phyloP scores from a whole-genome alignment of 2,888 invertebrate genomes.

The Cryptops parisi region DNA sequence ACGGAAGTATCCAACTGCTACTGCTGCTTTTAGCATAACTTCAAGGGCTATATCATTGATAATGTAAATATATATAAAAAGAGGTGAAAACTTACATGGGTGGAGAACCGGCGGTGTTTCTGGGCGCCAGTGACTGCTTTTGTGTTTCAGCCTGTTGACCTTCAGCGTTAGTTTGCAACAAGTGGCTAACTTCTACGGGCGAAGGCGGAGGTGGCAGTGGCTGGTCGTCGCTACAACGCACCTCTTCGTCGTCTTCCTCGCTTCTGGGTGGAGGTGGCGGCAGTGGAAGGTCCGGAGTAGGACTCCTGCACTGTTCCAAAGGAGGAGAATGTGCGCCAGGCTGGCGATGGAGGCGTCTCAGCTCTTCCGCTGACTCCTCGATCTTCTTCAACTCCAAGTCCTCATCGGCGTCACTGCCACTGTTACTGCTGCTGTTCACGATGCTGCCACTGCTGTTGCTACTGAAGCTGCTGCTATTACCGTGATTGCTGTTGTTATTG shows the following conservation, averaged over 20 bases:
- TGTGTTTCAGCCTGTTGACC: too few species aligned
- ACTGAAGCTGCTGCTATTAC: background rate
- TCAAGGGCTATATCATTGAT: background rate
- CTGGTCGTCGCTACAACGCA: constrained; percentile 46
- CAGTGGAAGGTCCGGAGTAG: constrained; percentile 38
- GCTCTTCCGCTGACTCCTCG: constrained; percentile 19
- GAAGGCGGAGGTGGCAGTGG: constrained; percentile 51
- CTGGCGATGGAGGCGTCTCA: constrained; percentile 25
- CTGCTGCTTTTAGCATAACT: too few species aligned
- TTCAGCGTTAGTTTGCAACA: too few species aligned
- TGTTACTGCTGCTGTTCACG: background rate
- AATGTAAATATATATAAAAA: background rate
- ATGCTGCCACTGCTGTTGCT: background rate
- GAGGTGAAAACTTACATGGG: background rate
- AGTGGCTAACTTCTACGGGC: constrained; percentile 26
- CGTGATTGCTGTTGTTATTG: background rate
- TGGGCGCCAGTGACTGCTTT: too few species aligned
- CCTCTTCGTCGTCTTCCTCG: constrained; percentile 38
- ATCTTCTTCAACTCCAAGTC: constrained; percentile 17
- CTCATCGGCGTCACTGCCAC: constrained; percentile 11
- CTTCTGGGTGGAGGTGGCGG: constrained; percentile 40
- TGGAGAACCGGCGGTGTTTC: background rate
- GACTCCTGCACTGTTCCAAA: constrained; percentile 14
- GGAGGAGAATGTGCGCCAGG: constrained; percentile 29
- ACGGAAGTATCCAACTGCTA: too few species aligned